Percentiles rank a stretch among this genome's conserved stretches.
These are phyloP conservation scores for Grammomys dolichurus DNA, from an alignment of 2,113 vertebrate genomes.

Conservation along the genomic window DNA sequence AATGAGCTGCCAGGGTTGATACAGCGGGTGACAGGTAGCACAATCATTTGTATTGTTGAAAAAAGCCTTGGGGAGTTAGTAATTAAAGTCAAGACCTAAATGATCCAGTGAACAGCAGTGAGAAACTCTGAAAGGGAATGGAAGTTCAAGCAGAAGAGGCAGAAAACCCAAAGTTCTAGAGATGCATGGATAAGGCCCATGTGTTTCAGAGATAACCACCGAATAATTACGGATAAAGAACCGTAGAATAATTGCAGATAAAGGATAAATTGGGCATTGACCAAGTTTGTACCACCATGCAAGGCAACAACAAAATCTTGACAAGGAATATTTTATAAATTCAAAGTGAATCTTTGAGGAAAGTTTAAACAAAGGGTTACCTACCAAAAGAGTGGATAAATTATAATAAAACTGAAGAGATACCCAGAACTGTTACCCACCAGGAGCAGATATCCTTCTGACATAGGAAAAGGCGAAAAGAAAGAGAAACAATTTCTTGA, in stretches of 20 bases:
- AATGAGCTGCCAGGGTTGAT: neutral
- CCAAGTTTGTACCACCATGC: neutral
- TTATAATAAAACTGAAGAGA: slow-evolving; percentile 8
- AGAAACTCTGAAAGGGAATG: neutral
- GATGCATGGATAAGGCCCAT: neutral
- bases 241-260: neutral
- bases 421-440: neutral
- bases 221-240: neutral
- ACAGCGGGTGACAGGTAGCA: fast-evolving
- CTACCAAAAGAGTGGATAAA: neutral
- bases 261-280: neutral
- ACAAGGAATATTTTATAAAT: neutral
- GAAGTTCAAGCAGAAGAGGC: neutral
- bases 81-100: neutral
- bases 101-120: too few species aligned
- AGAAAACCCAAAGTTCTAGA: neutral
- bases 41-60: neutral
- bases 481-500: neutral
- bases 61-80: neutral
- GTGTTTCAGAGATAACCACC: neutral
- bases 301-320: neutral
- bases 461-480: neutral
- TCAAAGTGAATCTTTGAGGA: neutral
- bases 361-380: neutral
- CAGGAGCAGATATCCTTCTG: neutral